phyloP scores from a whole-genome alignment of 2,797 vertebrate genomes.

The Cossypha niveicapilla region DNA sequence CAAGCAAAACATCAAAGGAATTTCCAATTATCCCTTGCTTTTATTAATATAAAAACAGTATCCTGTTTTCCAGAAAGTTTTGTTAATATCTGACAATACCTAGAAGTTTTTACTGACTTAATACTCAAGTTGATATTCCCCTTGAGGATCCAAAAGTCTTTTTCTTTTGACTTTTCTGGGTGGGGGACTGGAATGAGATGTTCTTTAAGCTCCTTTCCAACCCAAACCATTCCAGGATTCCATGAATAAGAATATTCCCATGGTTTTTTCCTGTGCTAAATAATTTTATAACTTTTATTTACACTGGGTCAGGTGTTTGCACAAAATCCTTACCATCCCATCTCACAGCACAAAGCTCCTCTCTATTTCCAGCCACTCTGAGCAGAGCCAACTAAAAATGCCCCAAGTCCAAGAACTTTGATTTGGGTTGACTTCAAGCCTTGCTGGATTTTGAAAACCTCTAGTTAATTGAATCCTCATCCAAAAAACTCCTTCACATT shows the following conservation, averaged over 20 bases:
- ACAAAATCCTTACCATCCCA: neutral
- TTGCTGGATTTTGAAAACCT: neutral
- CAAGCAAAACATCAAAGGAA: neutral
- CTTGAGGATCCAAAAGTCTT: neutral
- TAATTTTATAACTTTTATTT: neutral
- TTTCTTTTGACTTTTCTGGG: neutral
- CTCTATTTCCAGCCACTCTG: neutral
- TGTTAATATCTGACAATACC: neutral
- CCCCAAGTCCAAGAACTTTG: neutral
- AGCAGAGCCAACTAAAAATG: neutral
- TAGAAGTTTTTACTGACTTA: neutral
- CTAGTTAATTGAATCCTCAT: neutral
- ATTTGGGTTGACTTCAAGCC: neutral
- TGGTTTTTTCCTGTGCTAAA: neutral
- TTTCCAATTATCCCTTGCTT: neutral
- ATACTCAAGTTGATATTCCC: neutral
- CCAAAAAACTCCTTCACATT: neutral
- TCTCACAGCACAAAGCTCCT: neutral
- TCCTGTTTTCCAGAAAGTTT: neutral
- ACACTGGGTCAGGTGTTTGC: neutral
- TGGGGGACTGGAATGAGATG: neutral
- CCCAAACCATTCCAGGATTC: neutral
- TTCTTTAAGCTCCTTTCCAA: neutral
- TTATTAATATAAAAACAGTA: neutral
- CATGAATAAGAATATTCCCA: neutral